Conservation (phyloP, 2,888 invertebrate genomes). For the Epistrophe grossulariae region DNA sequence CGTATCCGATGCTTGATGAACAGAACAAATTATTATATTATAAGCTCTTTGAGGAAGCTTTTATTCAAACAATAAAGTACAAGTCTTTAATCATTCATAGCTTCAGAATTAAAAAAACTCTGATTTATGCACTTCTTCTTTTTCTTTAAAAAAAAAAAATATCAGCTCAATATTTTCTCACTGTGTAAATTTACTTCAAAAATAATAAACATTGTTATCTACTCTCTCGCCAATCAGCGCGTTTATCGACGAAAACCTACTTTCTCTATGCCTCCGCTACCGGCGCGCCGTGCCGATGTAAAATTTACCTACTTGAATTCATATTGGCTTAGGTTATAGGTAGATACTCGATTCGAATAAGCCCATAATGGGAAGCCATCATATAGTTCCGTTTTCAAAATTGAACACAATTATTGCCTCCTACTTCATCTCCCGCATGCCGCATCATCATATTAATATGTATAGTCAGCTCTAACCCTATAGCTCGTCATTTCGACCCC, state of each 20-base stretch:
- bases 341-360: background rate
- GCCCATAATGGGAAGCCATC: slow-evolving; percentile 32
- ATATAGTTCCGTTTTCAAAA: slow-evolving; percentile 40
- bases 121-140: too few species aligned
- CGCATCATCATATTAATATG: background rate
- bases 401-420: slow-evolving; percentile 51
- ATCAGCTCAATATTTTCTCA: slow-evolving; percentile 17
- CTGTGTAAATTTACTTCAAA: slow-evolving; percentile 46
- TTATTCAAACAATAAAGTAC: too few species aligned
- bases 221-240: slow-evolving; percentile 55
- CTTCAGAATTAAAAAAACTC: too few species aligned
- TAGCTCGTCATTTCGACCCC: slow-evolving; percentile 29
- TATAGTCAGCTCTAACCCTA: background rate
- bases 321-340: slow-evolving; percentile 12
- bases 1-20: too few species aligned
- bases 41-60: too few species aligned
- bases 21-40: too few species aligned
- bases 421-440: background rate
- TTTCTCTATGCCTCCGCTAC: background rate
- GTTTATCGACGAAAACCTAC: slow-evolving; percentile 41
- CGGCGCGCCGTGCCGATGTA: background rate
- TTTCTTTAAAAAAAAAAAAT: too few species aligned
- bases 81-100: too few species aligned
- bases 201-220: slow-evolving; percentile 43
- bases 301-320: background rate